Percentiles rank a stretch among this genome's conserved stretches.
Conservation (phyloP, 2,113 vertebrate species). For the Podarcis cretensis region DNA sequence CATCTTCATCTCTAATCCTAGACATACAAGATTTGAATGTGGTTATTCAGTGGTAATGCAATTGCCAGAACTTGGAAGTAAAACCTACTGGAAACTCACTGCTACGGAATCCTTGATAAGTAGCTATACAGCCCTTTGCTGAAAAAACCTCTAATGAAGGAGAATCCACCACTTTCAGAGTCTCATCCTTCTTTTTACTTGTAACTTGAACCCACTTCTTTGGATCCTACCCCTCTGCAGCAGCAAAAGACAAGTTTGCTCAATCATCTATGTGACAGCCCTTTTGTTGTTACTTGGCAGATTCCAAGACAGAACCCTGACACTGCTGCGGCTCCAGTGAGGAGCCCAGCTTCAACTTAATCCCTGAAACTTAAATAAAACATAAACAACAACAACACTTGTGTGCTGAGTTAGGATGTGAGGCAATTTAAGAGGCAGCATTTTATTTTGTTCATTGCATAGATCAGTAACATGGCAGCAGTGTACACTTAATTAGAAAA, state of each 20-base stretch:
- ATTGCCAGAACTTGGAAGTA: neutral
- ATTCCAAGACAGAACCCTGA: neutral
- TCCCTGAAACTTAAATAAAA: neutral
- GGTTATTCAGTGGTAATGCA: neutral
- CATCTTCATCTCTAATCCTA: neutral
- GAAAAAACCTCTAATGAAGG: no score
- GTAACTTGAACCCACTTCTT: neutral
- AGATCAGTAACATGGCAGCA: neutral
- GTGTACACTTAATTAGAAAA: neutral
- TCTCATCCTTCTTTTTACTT: neutral
- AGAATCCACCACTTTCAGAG: no score
- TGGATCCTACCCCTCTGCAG: neutral
- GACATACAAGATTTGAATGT: neutral
- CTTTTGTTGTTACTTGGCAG: neutral
- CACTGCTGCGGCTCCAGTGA: neutral
- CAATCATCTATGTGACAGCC: neutral
- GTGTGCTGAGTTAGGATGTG: neutral
- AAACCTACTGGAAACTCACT: no score
- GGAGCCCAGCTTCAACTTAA: neutral
- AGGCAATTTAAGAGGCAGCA: neutral
- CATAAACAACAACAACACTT: neutral
- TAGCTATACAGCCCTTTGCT: no score
- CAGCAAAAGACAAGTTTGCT: neutral
- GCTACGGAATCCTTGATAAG: no score
- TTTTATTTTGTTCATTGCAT: conserved; percentile 30